Conservation (phyloP, 1,140 invertebrate genomes). For the Pseudomyrmex cubaensis region DNA sequence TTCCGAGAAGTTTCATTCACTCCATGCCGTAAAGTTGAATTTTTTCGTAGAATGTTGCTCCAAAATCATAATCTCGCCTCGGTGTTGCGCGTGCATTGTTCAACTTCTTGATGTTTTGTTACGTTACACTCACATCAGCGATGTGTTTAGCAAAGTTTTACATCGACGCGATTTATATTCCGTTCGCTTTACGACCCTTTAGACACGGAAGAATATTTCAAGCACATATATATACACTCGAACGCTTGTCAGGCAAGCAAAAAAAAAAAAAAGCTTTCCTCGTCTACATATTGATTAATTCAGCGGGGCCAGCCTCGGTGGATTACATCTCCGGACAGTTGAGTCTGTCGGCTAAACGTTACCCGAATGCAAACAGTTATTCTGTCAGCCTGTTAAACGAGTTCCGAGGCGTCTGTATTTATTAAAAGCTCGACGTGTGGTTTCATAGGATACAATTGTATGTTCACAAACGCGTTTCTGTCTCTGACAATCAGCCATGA, state of each 20-base stretch:
- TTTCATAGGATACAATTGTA: slow-evolving; percentile 8
- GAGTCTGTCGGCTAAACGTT: slow-evolving; percentile 43
- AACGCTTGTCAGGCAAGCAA: slow-evolving; percentile 37
- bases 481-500: slow-evolving; percentile 19
- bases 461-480: slow-evolving; percentile 15
- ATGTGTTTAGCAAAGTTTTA: not conserved
- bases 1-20: no score
- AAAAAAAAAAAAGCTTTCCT: not conserved
- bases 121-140: no score
- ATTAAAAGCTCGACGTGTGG: slow-evolving; percentile 32
- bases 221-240: slow-evolving; percentile 33
- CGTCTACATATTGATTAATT: slow-evolving; percentile 56
- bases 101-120: no score
- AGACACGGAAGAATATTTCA: slow-evolving; percentile 29
- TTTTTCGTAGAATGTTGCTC: no score
- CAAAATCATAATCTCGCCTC: no score
- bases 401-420: slow-evolving; percentile 43
- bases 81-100: no score
- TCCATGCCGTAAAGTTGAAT: no score
- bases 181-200: not conserved
- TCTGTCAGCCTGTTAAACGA: slow-evolving; percentile 51
- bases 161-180: not conserved
- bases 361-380: slow-evolving; percentile 46
- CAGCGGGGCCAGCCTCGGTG: slow-evolving; percentile 27
- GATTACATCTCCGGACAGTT: slow-evolving; percentile 40